A percentile compares a stretch with the other conserved stretches of the same genome.
Conservation (phyloP, 2,888 invertebrate species). For the Plebejus argus region DNA sequence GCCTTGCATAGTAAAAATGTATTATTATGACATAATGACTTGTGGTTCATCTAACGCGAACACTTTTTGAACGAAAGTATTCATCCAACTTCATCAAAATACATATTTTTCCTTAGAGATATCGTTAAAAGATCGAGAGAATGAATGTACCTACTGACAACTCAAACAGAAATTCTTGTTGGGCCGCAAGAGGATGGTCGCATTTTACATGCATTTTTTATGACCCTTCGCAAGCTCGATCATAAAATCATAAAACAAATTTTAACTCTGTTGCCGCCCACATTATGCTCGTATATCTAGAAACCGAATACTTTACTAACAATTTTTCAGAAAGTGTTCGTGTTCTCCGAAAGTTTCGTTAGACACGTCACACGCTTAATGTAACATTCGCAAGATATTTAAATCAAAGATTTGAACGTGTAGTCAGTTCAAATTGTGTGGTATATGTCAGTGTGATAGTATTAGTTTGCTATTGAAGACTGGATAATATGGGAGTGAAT, state of each 20-base stretch:
- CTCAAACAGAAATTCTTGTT: no score
- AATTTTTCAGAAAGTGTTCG: not conserved
- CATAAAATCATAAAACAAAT: no score
- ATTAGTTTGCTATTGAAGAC: constrained; percentile 30
- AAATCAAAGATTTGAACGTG: constrained; percentile 4
- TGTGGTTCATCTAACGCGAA: not conserved
- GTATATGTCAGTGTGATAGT: constrained; percentile 11
- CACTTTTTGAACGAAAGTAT: not conserved
- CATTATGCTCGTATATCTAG: no score
- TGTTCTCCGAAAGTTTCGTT: not conserved
- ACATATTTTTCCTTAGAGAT: not conserved
- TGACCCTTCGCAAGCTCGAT: no score
- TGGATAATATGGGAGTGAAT: constrained; percentile 20
- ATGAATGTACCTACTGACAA: no score
- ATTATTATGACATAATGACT: not conserved
- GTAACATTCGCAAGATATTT: constrained; percentile 2
- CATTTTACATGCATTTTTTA: no score
- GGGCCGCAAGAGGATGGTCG: no score
- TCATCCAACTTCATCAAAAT: not conserved
- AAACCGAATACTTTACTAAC: not conserved
- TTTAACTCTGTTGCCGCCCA: no score
- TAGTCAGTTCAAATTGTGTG: constrained; percentile 20
- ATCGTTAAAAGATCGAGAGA: no score
- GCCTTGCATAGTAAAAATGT: not conserved
- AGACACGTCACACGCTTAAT: not conserved